Evolutionary conservation across 2,113 vertebrate genomes (phyloP).

Genomic region (Gopherus evgoodei): DNA sequence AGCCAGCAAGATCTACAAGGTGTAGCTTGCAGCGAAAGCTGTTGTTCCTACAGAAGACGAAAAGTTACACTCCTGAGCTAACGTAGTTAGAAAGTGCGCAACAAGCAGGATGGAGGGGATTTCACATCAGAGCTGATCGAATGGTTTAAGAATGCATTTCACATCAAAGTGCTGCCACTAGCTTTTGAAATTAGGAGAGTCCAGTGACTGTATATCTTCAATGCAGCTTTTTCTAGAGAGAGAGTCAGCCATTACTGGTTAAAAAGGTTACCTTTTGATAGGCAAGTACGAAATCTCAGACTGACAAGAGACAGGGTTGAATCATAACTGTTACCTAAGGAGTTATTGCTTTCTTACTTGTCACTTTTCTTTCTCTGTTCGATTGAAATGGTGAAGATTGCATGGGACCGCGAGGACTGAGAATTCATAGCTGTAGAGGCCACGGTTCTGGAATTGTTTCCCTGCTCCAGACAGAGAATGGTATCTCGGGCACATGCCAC

Average conservation of each 20-base stretch:
- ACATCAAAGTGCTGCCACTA: fast-evolving
- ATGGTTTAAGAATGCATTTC: background rate
- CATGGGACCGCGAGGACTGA: conserved; percentile 94
- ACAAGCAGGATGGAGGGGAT: background rate
- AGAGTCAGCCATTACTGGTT: background rate
- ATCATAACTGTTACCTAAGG: fast-evolving
- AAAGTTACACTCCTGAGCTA: background rate
- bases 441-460: conserved; percentile 91
- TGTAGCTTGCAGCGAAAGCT: conserved; percentile 90
- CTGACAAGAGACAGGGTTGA: background rate
- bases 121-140: background rate
- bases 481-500: conserved; percentile 87
- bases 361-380: conserved; percentile 90
- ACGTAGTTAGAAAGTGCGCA: background rate
- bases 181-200: background rate
- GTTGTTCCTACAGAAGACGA: conserved; percentile 58
- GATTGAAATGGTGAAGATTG: conserved; percentile 95
- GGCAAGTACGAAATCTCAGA: background rate
- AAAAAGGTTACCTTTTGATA: background rate
- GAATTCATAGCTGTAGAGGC: conserved; percentile 97
- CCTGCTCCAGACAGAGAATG: conserved; percentile 90
- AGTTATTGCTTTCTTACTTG: conserved; percentile 81
- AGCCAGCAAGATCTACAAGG: conserved; percentile 96
- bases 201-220: no score
- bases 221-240: background rate